Conservation (phyloP, 2,113 vertebrate genomes). For the Eulemur macaco region DNA sequence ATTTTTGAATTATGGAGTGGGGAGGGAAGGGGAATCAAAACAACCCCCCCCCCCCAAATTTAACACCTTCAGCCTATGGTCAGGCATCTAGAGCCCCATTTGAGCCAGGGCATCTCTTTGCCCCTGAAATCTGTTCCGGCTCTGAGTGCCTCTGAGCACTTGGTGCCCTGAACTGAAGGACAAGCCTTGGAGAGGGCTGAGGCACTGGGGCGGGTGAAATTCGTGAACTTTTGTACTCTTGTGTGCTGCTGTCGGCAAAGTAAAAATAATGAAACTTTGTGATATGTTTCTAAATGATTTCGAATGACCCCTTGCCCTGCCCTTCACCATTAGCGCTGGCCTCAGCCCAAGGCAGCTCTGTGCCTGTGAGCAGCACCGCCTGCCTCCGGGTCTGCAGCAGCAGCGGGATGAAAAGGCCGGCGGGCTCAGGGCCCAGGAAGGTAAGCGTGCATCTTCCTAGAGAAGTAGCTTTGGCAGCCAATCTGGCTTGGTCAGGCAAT, state of each 20-base stretch:
- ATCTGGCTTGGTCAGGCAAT: constrained; percentile 40
- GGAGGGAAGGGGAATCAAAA: neutral
- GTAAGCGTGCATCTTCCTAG: constrained; percentile 73
- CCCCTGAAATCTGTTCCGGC: neutral
- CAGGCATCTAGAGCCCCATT: neutral
- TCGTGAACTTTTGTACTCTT: constrained; percentile 93
- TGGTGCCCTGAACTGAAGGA: constrained; percentile 58
- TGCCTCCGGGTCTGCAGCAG: constrained; percentile 66
- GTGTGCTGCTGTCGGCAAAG: constrained; percentile 89
- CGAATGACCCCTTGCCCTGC: constrained; percentile 92
- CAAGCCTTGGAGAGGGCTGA: constrained; percentile 78
- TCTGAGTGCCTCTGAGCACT: constrained; percentile 3
- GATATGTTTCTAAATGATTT: constrained; percentile 97
- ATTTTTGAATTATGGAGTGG: constrained; percentile 16
- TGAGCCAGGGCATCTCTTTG: neutral
- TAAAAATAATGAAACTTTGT: constrained; percentile 95
- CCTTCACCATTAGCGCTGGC: constrained; percentile 88
- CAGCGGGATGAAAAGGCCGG: constrained; percentile 70
- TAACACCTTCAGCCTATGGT: neutral
- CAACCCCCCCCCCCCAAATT: neutral
- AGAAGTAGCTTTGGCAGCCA: constrained; percentile 68
- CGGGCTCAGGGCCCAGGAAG: constrained; percentile 75
- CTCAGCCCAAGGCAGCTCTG: constrained; percentile 80
- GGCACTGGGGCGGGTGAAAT: constrained; percentile 86
- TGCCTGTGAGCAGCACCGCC: constrained; percentile 59